Evolutionary conservation across 2,888 invertebrate species (phyloP).

Genomic region (Blastobasis adustella): DNA sequence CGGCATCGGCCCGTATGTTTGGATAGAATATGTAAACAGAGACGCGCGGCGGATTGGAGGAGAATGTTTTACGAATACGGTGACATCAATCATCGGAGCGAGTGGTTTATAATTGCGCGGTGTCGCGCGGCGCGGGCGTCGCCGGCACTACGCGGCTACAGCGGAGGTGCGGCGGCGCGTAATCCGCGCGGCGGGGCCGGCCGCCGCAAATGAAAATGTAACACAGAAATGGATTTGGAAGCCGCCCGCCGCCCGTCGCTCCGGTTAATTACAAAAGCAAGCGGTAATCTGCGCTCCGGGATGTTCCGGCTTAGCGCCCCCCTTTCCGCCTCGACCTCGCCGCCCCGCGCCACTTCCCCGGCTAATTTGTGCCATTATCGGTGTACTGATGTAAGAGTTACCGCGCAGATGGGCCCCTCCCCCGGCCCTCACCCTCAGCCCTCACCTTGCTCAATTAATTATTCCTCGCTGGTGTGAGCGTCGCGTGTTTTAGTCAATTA

Average conservation of each 20-base stretch:
- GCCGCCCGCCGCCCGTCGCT: slow-evolving; percentile 72
- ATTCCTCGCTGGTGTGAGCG: slow-evolving; percentile 73
- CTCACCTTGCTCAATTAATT: slow-evolving; percentile 62
- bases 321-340: slow-evolving; percentile 26
- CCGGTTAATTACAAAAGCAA: slow-evolving; percentile 76
- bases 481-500: slow-evolving; percentile 76
- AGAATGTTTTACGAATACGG: slow-evolving; percentile 28
- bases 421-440: slow-evolving; percentile 32
- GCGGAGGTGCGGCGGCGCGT: slow-evolving; percentile 13
- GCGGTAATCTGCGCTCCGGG: slow-evolving; percentile 75
- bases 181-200: slow-evolving; percentile 54
- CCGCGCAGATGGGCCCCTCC: slow-evolving; percentile 65
- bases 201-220: slow-evolving; percentile 74
- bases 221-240: slow-evolving; percentile 75
- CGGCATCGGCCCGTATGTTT: slow-evolving; percentile 42
- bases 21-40: slow-evolving; percentile 48
- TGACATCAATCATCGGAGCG: slow-evolving; percentile 22
- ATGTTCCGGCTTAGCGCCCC: slow-evolving; percentile 74
- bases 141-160: slow-evolving; percentile 23
- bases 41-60: slow-evolving; percentile 29
- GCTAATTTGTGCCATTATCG: slow-evolving; percentile 75
- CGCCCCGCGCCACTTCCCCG: slow-evolving; percentile 64
- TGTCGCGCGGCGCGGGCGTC: no score
- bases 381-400: slow-evolving; percentile 75
- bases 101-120: slow-evolving; percentile 25